phyloP scores from a whole-genome alignment of 2,888 invertebrate species.

The Macrophya alboannulata region DNA sequence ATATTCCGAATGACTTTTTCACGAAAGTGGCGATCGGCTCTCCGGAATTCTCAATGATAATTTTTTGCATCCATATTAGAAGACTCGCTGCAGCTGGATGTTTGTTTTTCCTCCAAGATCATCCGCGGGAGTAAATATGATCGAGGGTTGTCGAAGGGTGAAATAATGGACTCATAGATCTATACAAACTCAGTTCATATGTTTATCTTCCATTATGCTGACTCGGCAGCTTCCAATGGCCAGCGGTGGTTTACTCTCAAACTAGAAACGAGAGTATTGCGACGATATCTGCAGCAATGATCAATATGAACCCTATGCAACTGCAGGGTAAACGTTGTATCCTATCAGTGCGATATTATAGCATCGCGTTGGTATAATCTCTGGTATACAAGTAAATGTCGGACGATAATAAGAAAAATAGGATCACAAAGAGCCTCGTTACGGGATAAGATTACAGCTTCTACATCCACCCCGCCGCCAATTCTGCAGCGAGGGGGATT shows the following conservation, averaged over 20 bases:
- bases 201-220: constrained; percentile 32
- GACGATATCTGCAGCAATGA: not conserved
- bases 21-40: too few species aligned
- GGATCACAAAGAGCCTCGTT: not conserved
- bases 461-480: not conserved
- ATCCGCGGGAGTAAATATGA: not conserved
- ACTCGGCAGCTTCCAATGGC: constrained; percentile 2
- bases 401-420: not conserved
- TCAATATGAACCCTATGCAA: not conserved
- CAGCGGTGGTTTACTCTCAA: not conserved
- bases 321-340: not conserved
- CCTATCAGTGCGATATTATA: not conserved
- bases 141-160: constrained; percentile 1
- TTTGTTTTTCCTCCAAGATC: too few species aligned
- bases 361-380: not conserved
- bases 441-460: not conserved
- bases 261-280: not conserved
- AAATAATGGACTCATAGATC: constrained; percentile 15
- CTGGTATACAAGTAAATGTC: not conserved
- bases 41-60: too few species aligned
- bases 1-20: too few species aligned
- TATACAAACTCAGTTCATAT: too few species aligned
- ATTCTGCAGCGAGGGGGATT: not conserved
- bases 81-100: too few species aligned
- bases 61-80: too few species aligned